Percentiles rank a stretch among this genome's conserved stretches.
Conservation (phyloP, 1,140 invertebrate genomes). For the Pseudomyrmex sp. region DNA sequence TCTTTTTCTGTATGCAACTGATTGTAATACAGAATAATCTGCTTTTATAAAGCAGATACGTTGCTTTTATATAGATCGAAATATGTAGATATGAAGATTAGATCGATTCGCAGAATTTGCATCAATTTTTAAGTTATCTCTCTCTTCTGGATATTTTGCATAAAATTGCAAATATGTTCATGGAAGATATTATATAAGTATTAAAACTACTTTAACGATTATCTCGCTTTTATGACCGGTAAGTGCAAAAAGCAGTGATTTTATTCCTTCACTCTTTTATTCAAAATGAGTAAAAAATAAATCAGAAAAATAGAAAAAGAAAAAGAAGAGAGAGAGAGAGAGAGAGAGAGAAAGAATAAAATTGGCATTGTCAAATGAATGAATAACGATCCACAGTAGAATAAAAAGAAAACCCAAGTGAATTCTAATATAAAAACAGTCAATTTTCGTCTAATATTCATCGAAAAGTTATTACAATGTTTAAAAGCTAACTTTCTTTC, state of each 20-base stretch:
- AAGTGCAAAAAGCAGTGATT: slow-evolving; percentile 35
- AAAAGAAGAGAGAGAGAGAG: neutral
- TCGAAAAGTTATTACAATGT: neutral
- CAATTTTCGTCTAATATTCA: slow-evolving; percentile 31
- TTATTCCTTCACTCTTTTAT: slow-evolving; percentile 31
- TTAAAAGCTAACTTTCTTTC: neutral
- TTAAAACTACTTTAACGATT: slow-evolving; percentile 41
- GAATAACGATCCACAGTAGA: slow-evolving; percentile 24
- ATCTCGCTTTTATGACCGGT: slow-evolving; percentile 44
- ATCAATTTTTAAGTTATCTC: slow-evolving; percentile 35
- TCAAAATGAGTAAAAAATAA: slow-evolving; percentile 11
- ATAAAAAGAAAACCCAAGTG: neutral
- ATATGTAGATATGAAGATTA: neutral
- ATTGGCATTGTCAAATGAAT: slow-evolving; percentile 45
- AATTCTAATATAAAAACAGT: slow-evolving; percentile 29
- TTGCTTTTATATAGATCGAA: too few relatives aligned
- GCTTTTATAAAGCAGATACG: neutral
- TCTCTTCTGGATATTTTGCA: slow-evolving; percentile 29
- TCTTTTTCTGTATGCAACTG: neutral
- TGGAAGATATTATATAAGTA: slow-evolving; percentile 21
- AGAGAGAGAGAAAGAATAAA: slow-evolving; percentile 27
- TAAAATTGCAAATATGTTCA: slow-evolving; percentile 13
- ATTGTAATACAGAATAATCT: neutral
- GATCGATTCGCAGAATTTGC: slow-evolving; percentile 12
- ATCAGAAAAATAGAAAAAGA: neutral